Base-by-base conservation (phyloP, 1,140 invertebrate genomes). In the Drosophila littoralis region DNA sequence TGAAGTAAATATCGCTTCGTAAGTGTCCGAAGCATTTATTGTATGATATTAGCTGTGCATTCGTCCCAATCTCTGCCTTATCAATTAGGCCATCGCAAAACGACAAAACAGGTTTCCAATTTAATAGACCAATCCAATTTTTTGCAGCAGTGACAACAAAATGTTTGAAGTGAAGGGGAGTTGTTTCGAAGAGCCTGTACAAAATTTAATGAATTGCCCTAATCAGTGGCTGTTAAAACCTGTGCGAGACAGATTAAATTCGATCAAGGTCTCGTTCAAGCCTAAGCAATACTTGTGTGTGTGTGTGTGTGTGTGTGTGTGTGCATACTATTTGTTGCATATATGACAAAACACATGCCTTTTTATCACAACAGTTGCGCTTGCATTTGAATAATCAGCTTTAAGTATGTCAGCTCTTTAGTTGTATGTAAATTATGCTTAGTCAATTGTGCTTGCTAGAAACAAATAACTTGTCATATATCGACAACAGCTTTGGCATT, bases 331-430 rank as follows among this genome's bases (percentile, higher is more conserved):
- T 28, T 7, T 52, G 13, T 2, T 38, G 13, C 36, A 42, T 63
- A n/a, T 15, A n/a, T 57, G 32, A 48, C 33, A 36, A 59, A 58
- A 33, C 28, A 59, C 17, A 59, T 33, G n/a, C 6, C 6, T n/a
- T 17, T 63, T 51, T 40, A 63, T 50, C n/a, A 2, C 13, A 61
- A 36, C 8, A 40, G 60, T 35, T 48, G 32, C 15, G 59, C 65
- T 71, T 64, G 68, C 60, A 71, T 72, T 58, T 73, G 64, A 73
- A 60, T 60, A 22, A 67, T 73, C 54, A 35, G 43, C 22, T 45
- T 45, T 43, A 4, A 32, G 8, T 58, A 32, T 32, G 6, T 4
- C 13, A 12, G 6, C 6, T 12, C 7, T 55, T 32, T 12, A 17
- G 6, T 17, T 28, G 48, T 28, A 9, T 28, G 7, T 7, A 22